A percentile compares a stretch with the other conserved stretches of the same genome.
Conservation (phyloP, 2,888 invertebrate species). For the Formica aserva region DNA sequence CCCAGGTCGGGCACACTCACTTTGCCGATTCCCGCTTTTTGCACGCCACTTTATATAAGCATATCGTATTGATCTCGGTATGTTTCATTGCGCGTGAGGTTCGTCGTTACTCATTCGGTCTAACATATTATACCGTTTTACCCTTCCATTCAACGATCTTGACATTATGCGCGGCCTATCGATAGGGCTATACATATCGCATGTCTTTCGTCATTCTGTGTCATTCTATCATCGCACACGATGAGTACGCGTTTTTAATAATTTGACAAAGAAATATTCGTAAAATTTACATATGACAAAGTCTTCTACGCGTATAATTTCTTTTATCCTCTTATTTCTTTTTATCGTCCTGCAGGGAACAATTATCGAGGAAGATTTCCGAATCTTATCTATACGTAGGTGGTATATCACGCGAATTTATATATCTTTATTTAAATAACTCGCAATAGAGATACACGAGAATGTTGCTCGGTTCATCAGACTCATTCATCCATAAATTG, state of each 20-base stretch:
- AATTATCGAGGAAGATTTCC: not conserved
- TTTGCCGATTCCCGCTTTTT: conserved; percentile 26
- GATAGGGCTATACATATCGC: not conserved
- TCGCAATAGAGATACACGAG: conserved; percentile 28
- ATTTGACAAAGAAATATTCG: not conserved
- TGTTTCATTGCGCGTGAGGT: conserved; percentile 39
- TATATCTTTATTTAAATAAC: not conserved
- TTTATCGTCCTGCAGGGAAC: not conserved
- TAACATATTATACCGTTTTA: not conserved
- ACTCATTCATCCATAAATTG: conserved; percentile 63
- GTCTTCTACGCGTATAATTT: not conserved
- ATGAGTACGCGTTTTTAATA: not conserved
- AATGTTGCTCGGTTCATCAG: conserved; percentile 44
- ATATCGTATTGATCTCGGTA: conserved; percentile 38
- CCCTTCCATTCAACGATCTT: not conserved
- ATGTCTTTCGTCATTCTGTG: not conserved
- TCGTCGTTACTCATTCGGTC: conserved; percentile 10
- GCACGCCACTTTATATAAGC: conserved; percentile 20
- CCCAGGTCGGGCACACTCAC: not conserved
- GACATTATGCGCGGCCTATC: not conserved
- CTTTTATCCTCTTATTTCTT: not conserved
- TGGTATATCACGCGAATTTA: not conserved
- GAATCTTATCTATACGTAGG: conserved; percentile 8
- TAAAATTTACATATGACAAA: not conserved
- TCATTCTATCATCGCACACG: not conserved